Percentiles rank a stretch among this genome's conserved stretches.
phyloP scores from a whole-genome alignment of 2,888 invertebrate genomes.

The Odontocerum albicorne region DNA sequence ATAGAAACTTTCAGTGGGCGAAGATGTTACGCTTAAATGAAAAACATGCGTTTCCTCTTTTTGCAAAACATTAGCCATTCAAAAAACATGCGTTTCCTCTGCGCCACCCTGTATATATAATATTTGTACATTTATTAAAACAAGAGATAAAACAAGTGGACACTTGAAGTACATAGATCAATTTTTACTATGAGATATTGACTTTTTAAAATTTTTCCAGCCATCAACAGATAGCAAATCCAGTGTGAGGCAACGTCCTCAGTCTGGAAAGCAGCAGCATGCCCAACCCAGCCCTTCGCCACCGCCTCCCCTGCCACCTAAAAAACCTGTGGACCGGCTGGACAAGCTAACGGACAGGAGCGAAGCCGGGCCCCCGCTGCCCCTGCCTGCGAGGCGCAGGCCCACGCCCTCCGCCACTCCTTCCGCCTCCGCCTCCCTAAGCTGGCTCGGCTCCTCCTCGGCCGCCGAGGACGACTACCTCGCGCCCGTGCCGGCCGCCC shows the following conservation, averaged over 20 bases:
- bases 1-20: too few relatives aligned
- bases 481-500: constrained; percentile 62
- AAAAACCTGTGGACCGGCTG: constrained; percentile 63
- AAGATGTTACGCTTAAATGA: too few relatives aligned
- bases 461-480: constrained; percentile 66
- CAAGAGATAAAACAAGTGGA: background rate
- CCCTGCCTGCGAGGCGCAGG: constrained; percentile 36
- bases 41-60: too few relatives aligned
- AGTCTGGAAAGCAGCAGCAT: constrained; percentile 41
- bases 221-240: constrained; percentile 36
- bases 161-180: background rate
- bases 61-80: too few relatives aligned
- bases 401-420: constrained; percentile 44
- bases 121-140: background rate
- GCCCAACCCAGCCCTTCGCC: constrained; percentile 63
- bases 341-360: constrained; percentile 44
- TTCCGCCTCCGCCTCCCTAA: constrained; percentile 15
- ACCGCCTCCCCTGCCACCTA: constrained; percentile 61
- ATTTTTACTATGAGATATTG: background rate
- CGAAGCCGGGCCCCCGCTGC: constrained; percentile 54
- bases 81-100: too few relatives aligned
- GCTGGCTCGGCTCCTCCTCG: background rate
- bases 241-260: constrained; percentile 45
- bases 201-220: constrained; percentile 21
- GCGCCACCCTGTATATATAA: too few relatives aligned